Conservation (phyloP, 2,113 vertebrate species). For the Seriola rivoliana region DNA sequence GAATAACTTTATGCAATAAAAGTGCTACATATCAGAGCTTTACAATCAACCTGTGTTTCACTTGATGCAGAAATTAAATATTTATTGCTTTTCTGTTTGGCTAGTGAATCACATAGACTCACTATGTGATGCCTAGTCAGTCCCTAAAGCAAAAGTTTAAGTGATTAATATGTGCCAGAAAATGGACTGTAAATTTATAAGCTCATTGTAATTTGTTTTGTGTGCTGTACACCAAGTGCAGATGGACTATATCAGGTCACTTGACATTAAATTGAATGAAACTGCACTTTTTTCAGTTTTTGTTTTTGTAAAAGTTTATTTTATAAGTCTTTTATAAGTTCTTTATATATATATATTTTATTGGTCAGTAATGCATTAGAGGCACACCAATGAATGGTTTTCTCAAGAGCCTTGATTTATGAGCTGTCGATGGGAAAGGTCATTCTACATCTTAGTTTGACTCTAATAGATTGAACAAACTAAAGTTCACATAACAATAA, state of each 20-base stretch:
- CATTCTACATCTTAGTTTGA: background rate
- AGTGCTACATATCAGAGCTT: background rate
- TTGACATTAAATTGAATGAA: background rate
- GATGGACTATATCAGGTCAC: background rate
- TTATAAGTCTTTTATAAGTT: background rate
- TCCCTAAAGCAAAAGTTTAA: background rate
- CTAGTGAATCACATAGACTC: background rate
- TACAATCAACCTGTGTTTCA: background rate
- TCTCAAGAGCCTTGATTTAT: background rate
- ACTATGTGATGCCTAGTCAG: background rate
- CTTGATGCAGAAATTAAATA: background rate
- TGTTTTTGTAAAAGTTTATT: conserved; percentile 8
- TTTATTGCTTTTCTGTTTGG: background rate
- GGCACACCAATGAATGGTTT: background rate
- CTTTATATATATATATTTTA: background rate
- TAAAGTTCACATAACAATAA: conserved; percentile 19
- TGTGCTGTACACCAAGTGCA: background rate
- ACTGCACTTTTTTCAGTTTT: background rate
- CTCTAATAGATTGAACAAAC: background rate
- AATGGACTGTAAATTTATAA: background rate
- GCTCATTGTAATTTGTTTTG: background rate
- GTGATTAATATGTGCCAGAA: background rate
- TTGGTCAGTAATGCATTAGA: background rate
- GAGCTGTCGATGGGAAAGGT: background rate
- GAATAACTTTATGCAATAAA: background rate